Evolutionary conservation across 2,797 vertebrate species (phyloP), one percentile per base, ranked within the genome.

Genomic region (Scolopax bukidnonensis): DNA sequence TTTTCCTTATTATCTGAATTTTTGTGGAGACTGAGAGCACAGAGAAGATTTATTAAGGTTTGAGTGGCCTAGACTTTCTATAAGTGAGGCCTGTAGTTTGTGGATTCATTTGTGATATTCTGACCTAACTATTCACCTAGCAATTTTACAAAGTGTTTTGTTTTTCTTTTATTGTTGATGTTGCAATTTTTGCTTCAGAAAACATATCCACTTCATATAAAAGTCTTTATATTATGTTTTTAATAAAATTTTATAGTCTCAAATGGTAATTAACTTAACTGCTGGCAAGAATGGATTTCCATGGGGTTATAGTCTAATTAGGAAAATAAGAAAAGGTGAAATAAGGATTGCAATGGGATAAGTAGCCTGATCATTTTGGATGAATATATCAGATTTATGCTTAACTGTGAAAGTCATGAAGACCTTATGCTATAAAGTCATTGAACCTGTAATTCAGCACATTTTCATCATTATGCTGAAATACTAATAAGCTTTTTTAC

Each of bases 241-340:
- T 79, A 67, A 19, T 53, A 76, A 83, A 30, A 70, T 76, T 64
- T 79, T 69, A 18, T 67, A n/a, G 9, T 67, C 33, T 69, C 54
- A 86, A 51, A 91, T 89, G 68, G 38, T 94, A 93, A 92, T 94
- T 89, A 84, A 85, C 45, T 94, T 89, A 84, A 85, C 45, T 95
- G 25, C 54, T 87, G 70, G 20, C 51, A 93, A 70, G 12, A 87
- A 70, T 80, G 15, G 9, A 53, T 79, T 94, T 92, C n/a, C 7
- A 2, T 74, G 45, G 27, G 32, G 23, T 77, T 94, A 89, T 77
- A 95, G 36, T 56, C 70, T 87, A 86, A 85, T 92, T 88, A 90
- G n/a, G 24, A 93, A 91, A 87, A 80, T 61, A 83, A 90, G 41
- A 83, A 53, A 57, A 94, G 40, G 68, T 88, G 69, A 89, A 93